These are phyloP conservation scores for human (Homo sapiens) DNA, from an alignment of 2,113 vertebrate genomes.

Conservation along the genomic window DNA sequence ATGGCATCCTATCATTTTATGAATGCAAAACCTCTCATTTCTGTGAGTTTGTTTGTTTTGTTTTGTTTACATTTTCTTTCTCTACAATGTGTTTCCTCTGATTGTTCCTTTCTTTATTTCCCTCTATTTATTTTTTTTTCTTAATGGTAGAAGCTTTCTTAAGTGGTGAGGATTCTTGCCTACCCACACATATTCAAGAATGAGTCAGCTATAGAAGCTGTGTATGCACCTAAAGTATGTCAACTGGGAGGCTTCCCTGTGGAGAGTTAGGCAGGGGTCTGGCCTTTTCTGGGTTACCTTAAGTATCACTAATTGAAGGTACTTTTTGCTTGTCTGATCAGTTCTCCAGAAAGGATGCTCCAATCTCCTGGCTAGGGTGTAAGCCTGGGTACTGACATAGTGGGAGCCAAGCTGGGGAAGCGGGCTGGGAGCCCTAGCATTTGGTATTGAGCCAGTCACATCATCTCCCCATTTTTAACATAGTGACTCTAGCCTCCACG, in stretches of 20 bases:
- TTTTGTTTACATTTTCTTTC: background rate
- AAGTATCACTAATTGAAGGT: background rate
- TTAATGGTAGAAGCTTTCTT: background rate
- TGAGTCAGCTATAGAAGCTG: rapidly evolving
- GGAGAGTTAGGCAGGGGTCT: too few relatives aligned
- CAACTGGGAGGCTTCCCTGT: background rate
- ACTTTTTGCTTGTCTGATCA: background rate
- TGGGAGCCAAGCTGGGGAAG: too few relatives aligned
- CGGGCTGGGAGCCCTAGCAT: too few relatives aligned
- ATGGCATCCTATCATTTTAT: background rate
- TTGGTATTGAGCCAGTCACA: background rate
- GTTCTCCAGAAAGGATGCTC: background rate
- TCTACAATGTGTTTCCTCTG: background rate
- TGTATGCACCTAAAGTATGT: background rate
- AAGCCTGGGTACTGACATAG: background rate
- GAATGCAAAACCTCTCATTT: background rate
- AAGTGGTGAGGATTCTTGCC: background rate
- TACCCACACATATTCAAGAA: background rate
- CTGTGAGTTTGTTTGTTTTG: background rate
- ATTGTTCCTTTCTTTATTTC: background rate
- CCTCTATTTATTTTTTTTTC: background rate
- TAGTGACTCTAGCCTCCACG: background rate
- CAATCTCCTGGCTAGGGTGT: background rate
- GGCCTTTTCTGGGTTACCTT: background rate
- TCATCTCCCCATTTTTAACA: background rate